Evolutionary conservation across 1,140 invertebrate species (phyloP), one percentile per base, ranked within the genome.

Genomic region (Sycophaga agraensis): DNA sequence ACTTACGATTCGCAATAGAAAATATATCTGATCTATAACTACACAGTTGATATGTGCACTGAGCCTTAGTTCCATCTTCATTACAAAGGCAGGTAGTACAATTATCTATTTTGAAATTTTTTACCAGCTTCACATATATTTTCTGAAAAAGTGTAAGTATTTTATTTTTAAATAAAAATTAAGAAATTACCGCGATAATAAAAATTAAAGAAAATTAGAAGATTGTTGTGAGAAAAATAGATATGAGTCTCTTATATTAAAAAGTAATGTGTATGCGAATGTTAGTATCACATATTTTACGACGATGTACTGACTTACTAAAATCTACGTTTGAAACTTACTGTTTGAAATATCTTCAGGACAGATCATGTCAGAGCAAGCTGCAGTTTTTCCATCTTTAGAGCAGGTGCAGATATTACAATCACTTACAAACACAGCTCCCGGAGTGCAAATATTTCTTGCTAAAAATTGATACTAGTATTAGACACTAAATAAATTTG

Each of bases 321-420:
- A n/a, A n/a, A n/a, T n/a, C n/a, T n/a, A 24, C 21, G 17, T 24
- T 14, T 0, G 22, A 46, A 12, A 49, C 26, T 12, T 49, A 35
- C 46, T 14, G 11, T 22, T 26, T 16, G 22, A 5, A 48, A 48
- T n/a, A n/a, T n/a, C n/a, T 22, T 37, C 24, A 8, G 43, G 31
- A 22, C 45, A 58, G 4, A 40, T 12, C 19, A 31, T 49, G 4
- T 49, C 43, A 1, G 56, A 49, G 31, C 56, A 58, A 22, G 35
- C 35, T 1, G 56, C 45, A 0, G 43, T 24, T 17, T 49, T 48
- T n/a, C 45, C 45, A 40, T 58, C 43, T 4, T 4, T 14, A 2
- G 45, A 49, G 24, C 56, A 58, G 5, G 8, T 40, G 19, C 56
- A 58, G 1, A 7, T 4, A 12, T 58, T 58, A 16, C 43, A 48